These are phyloP conservation scores for Aphodius sticticus DNA, from an alignment of 2,888 invertebrate species.

Conservation along the genomic window DNA sequence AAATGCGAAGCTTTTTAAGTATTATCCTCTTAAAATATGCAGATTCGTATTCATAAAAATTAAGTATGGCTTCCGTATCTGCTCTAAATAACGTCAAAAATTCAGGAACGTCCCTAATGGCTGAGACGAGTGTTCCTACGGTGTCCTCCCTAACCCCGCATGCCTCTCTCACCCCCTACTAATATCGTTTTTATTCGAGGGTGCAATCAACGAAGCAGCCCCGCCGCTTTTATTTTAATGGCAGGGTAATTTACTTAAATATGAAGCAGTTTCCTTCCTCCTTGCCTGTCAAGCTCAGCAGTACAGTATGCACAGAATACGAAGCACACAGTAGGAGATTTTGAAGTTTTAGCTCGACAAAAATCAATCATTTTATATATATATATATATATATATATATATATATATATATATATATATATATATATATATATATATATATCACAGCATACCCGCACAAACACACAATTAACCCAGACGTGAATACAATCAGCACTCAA, in stretches of 20 bases:
- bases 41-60: neutral
- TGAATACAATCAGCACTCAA: no score
- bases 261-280: neutral
- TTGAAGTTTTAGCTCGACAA: no score
- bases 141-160: neutral
- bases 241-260: neutral
- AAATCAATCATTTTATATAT: no score
- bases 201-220: neutral
- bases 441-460: no score
- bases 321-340: neutral
- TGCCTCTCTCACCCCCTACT: neutral
- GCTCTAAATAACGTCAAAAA: neutral
- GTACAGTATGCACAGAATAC: neutral
- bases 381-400: no score
- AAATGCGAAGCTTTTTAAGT: no score
- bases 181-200: conserved; percentile 4
- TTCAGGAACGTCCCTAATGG: neutral
- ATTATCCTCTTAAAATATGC: neutral
- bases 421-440: no score
- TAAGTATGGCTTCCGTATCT: neutral
- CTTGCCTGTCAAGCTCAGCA: neutral
- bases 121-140: neutral
- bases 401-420: no score
- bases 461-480: no score
- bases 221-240: neutral